Base-by-base conservation (phyloP, 1,140 invertebrate species). In the Macrocentrus cingulum region DNA sequence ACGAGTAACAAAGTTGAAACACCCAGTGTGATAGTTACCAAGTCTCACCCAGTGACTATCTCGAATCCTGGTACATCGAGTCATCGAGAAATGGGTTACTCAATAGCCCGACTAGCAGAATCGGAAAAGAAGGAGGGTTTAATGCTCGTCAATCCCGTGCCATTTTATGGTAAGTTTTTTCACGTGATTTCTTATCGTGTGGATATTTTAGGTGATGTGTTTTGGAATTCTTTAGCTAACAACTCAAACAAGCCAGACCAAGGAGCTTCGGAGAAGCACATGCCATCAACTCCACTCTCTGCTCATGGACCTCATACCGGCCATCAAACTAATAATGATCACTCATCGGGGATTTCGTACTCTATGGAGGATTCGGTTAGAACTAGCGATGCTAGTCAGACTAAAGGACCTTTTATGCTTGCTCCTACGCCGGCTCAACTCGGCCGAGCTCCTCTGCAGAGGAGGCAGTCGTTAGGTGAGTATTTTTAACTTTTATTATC, bases 351-450 rank as follows among this genome's bases (percentile, higher is more conserved):
- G n/a, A 32, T 69, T 56, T 65, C 66, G 44, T 76, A 72, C 46
- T 58, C 62, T 1, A 70, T 71, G 42, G 76, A 78, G 19, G 74
- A 76, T 45, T 50, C 62, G 59, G 34, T 42, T 8, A 56, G 61
- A 50, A 69, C 75, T 49, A 84, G 82, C 54, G 79, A 80, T 61
- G 70, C 77, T 54, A 79, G 77, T 7, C 61, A 65, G 37, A 81
- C 70, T 64, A 80, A 79, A 32, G 80, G 80, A 65, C 77, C 82
- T 50, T 95, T 96, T 77, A 88, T 94, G 59, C 79, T 97, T 42
- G 93, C 92, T 11, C 94, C 94, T 1, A 97, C 94, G 1, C 94
- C 94, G 2, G 94, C 94, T 5, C 94, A 96, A 75, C 81, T 95
- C 59, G 93, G 94, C 42, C 86, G 88, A 66, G 91, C 92, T 16